A percentile compares a stretch with the other conserved stretches of the same genome.
These are phyloP conservation scores for Trisateles emortualis DNA, from an alignment of 2,888 invertebrate genomes.

Conservation along the genomic window DNA sequence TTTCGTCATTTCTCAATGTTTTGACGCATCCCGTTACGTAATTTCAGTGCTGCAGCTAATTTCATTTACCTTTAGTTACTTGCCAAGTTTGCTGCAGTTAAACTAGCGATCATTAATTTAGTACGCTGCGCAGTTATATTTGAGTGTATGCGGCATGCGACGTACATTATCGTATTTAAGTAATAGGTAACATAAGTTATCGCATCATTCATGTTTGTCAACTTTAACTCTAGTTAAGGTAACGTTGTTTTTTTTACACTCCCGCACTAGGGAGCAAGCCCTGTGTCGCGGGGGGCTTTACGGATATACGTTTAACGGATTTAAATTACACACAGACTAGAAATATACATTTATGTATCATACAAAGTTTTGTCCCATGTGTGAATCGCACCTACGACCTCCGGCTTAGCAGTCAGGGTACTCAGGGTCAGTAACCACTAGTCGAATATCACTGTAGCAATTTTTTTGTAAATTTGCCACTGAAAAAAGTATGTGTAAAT, in stretches of 20 bases:
- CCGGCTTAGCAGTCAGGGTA: no score
- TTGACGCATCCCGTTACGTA: not conserved
- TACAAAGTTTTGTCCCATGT: no score
- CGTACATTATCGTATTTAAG: not conserved
- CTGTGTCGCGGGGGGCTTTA: no score
- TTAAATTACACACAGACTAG: no score
- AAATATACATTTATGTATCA: no score
- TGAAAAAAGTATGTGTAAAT: no score
- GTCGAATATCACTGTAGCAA: no score
- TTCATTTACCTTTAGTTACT: not conserved
- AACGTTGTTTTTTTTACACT: not conserved
- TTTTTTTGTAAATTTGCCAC: no score
- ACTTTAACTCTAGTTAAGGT: not conserved
- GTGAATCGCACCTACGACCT: no score
- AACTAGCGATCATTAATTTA: conserved; percentile 1
- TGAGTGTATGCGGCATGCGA: not conserved
- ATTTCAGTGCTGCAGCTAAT: not conserved
- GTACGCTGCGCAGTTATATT: not conserved
- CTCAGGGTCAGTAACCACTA: no score
- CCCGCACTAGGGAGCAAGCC: no score
- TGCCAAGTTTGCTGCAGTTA: conserved; percentile 1
- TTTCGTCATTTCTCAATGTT: conserved; percentile 1
- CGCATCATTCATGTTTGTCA: not conserved
- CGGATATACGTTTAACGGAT: no score
- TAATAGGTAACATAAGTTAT: not conserved